Evolutionary conservation across 1,140 invertebrate species (phyloP).

Genomic region (Pararge aegeria): DNA sequence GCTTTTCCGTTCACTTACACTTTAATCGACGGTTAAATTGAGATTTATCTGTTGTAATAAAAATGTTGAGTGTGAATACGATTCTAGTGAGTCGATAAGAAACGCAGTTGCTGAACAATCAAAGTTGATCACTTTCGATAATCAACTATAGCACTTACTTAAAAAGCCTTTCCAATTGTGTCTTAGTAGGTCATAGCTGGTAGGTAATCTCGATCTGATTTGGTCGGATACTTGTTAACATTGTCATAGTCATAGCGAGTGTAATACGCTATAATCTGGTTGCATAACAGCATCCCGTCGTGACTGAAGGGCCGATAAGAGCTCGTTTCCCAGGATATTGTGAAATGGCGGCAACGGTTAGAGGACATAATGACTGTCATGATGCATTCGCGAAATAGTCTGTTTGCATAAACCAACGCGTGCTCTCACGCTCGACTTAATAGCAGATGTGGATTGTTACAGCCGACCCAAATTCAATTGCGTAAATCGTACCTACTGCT

Average conservation of each 20-base stretch:
- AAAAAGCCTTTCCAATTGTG: slow-evolving; percentile 12
- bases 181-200: not conserved
- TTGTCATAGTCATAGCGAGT: slow-evolving; percentile 61
- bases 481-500: slow-evolving; percentile 35
- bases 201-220: slow-evolving; percentile 6
- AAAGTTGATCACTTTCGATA: slow-evolving; percentile 6
- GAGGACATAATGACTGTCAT: slow-evolving; percentile 63
- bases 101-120: too few species aligned
- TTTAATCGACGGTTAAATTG: too few species aligned
- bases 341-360: slow-evolving; percentile 41
- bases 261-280: slow-evolving; percentile 51
- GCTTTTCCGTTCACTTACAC: too few species aligned
- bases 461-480: slow-evolving; percentile 53
- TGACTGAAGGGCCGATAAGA: slow-evolving; percentile 56
- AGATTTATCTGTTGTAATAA: too few species aligned
- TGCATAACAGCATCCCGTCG: slow-evolving; percentile 61
- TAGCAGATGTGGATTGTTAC: slow-evolving; percentile 58
- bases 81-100: too few species aligned
- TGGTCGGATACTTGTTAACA: slow-evolving; percentile 25
- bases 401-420: slow-evolving; percentile 63
- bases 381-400: slow-evolving; percentile 52
- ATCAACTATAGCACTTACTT: slow-evolving; percentile 9
- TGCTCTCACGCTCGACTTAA: slow-evolving; percentile 65
- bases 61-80: too few species aligned
- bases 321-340: slow-evolving; percentile 58